Conservation (phyloP, 2,113 vertebrate genomes). For the Equus quagga region DNA sequence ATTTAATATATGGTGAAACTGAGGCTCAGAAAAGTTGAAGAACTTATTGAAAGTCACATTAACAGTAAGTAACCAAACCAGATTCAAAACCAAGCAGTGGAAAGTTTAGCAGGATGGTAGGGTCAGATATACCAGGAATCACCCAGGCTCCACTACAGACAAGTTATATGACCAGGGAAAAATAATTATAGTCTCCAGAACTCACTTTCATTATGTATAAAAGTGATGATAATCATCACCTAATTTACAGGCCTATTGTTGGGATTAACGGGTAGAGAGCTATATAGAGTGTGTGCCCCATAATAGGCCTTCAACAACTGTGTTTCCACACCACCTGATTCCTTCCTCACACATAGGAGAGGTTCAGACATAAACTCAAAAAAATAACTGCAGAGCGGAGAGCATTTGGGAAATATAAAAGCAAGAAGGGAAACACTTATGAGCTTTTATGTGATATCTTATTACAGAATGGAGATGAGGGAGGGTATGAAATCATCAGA, state of each 20-base stretch:
- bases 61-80: not conserved
- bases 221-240: not conserved
- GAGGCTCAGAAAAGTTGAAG: conserved; percentile 37
- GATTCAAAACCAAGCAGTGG: conserved; percentile 48
- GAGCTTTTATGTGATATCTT: conserved; percentile 3
- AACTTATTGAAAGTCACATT: conserved; percentile 44
- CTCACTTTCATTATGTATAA: conserved; percentile 46
- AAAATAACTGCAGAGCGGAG: not conserved
- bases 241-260: conserved; percentile 27
- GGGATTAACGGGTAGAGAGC: not conserved
- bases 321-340: conserved; percentile 20
- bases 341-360: not conserved
- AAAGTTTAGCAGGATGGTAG: conserved; percentile 34
- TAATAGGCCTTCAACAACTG: conserved; percentile 18
- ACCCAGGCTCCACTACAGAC: conserved; percentile 28
- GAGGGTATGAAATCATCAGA: conserved; percentile 40
- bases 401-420: not conserved
- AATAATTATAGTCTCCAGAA: conserved; percentile 27
- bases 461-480: conserved; percentile 11
- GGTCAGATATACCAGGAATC: conserved; percentile 39
- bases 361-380: conserved; percentile 26
- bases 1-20: conserved; percentile 39
- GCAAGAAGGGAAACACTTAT: not conserved
- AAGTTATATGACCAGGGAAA: conserved; percentile 42
- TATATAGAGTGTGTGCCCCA: not conserved